phyloP scores from a whole-genome alignment of 2,888 invertebrate genomes.

The Diachrysia chrysitis region DNA sequence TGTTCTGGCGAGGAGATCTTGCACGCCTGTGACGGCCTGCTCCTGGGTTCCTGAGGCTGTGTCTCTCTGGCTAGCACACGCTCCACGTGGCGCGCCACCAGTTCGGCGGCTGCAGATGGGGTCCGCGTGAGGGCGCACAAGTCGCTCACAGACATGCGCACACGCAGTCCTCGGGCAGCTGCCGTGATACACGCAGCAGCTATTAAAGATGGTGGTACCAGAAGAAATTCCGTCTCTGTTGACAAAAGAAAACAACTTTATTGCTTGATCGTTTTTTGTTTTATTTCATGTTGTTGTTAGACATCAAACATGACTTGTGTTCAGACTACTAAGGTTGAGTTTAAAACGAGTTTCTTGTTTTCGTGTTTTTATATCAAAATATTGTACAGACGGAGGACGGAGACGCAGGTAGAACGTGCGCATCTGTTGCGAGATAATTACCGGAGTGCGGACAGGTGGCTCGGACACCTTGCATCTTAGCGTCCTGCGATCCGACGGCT shows the following conservation, averaged over 20 bases:
- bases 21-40: constrained; percentile 70
- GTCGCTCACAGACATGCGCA: constrained; percentile 82
- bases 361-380: constrained; percentile 64
- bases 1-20: constrained; percentile 77
- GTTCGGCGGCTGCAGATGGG: constrained; percentile 86
- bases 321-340: constrained; percentile 41
- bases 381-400: constrained; percentile 60
- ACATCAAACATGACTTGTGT: constrained; percentile 14
- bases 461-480: constrained; percentile 82
- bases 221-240: constrained; percentile 92
- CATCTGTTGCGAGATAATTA: constrained; percentile 87
- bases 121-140: constrained; percentile 85
- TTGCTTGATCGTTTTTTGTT: constrained; percentile 8
- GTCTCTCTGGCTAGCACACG: constrained; percentile 89
- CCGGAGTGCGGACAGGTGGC: constrained; percentile 84
- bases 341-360: constrained; percentile 65
- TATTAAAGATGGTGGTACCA: constrained; percentile 92
- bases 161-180: constrained; percentile 90
- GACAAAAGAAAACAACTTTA: constrained; percentile 62
- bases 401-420: constrained; percentile 78
- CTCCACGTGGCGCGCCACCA: constrained; percentile 89
- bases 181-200: constrained; percentile 92
- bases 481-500: constrained; percentile 63
- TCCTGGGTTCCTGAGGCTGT: constrained; percentile 83
- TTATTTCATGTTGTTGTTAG: constrained; percentile 14